phyloP scores from a whole-genome alignment of 2,888 invertebrate species.

The Drosophila histrio region DNA sequence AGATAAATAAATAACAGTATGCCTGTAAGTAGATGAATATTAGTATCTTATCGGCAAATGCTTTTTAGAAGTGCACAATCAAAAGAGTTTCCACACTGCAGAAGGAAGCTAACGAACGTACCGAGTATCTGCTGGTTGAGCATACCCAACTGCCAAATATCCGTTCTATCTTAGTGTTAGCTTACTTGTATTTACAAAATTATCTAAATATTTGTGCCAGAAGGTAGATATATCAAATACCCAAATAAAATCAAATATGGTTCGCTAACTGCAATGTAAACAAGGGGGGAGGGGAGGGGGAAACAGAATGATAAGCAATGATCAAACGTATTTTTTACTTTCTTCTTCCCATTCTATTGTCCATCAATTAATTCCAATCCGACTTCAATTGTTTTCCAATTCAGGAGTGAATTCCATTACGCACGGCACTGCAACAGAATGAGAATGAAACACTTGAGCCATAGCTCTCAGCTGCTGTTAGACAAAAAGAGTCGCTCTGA shows the following conservation, averaged over 20 bases:
- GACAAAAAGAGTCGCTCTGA: slow-evolving; percentile 10
- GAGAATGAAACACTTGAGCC: slow-evolving; percentile 50
- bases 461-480: slow-evolving; percentile 21
- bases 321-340: slow-evolving; percentile 11
- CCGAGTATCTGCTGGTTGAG: background rate
- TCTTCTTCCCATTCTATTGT: background rate
- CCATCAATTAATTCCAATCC: slow-evolving; percentile 57
- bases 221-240: background rate
- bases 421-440: slow-evolving; percentile 20
- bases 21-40: background rate
- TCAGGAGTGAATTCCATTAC: slow-evolving; percentile 11
- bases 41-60: background rate
- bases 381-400: slow-evolving; percentile 50
- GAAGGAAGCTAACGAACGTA: too few relatives aligned
- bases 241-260: background rate
- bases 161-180: background rate
- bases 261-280: background rate
- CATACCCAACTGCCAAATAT: too few relatives aligned
- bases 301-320: background rate
- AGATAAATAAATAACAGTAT: background rate
- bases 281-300: background rate
- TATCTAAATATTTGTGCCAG: background rate
- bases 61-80: background rate
- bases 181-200: background rate
- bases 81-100: too few relatives aligned